Conservation (phyloP, 2,888 invertebrate species). For the Galerucella calmariensis region DNA sequence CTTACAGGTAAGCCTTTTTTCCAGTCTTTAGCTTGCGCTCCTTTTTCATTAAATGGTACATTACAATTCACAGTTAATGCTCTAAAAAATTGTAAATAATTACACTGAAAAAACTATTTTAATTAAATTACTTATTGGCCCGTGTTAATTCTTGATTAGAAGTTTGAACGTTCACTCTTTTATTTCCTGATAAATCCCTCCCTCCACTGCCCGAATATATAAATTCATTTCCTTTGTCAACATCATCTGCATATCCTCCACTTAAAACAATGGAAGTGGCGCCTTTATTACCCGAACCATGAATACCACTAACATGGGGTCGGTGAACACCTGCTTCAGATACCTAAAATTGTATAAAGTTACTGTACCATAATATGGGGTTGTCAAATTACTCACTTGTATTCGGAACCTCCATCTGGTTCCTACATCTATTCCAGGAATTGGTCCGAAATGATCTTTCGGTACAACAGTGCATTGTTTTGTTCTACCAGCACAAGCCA, state of each 20-base stretch:
- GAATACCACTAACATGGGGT: conserved; percentile 86
- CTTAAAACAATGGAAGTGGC: conserved; percentile 85
- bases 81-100: conserved; percentile 37
- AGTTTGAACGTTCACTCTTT: conserved; percentile 82
- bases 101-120: neutral
- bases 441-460: conserved; percentile 80
- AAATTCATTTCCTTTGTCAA: conserved; percentile 83
- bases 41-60: conserved; percentile 73
- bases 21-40: conserved; percentile 80
- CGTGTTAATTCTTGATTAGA: conserved; percentile 81
- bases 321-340: conserved; percentile 86
- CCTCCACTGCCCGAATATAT: conserved; percentile 88
- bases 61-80: conserved; percentile 84
- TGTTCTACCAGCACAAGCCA: conserved; percentile 83
- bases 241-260: conserved; percentile 88
- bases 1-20: conserved; percentile 79
- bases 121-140: conserved; percentile 73
- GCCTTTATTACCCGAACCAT: conserved; percentile 80
- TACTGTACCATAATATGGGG: neutral
- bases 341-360: conserved; percentile 51
- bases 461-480: conserved; percentile 76
- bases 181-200: conserved; percentile 84
- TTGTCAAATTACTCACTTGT: conserved; percentile 66
- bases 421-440: conserved; percentile 88
- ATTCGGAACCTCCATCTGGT: conserved; percentile 83